These are phyloP conservation scores for Drosophila ananassae DNA, from an alignment of 1,140 invertebrate species.

Conservation along the genomic window DNA sequence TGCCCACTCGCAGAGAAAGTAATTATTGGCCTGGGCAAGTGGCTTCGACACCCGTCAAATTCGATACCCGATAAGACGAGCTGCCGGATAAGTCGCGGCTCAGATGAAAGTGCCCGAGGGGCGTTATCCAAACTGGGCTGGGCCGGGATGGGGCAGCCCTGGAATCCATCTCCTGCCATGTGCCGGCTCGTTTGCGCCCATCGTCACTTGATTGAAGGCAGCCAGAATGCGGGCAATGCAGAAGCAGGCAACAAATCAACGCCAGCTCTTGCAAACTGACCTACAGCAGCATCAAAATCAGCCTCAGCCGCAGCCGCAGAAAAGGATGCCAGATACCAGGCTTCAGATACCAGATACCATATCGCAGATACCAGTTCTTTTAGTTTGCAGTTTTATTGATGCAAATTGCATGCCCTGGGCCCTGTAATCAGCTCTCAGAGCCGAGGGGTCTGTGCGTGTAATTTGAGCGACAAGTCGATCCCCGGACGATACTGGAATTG, in stretches of 20 bases:
- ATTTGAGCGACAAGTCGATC: slow-evolving; percentile 77
- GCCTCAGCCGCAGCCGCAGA: neutral
- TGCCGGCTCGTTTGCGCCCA: slow-evolving; percentile 62
- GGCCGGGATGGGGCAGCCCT: slow-evolving; percentile 6
- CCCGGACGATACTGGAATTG: slow-evolving; percentile 59
- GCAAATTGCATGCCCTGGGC: slow-evolving; percentile 75
- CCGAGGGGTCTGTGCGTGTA: slow-evolving; percentile 69
- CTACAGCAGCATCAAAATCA: slow-evolving; percentile 60
- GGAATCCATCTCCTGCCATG: slow-evolving; percentile 42
- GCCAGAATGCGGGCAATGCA: slow-evolving; percentile 74
- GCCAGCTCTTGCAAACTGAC: slow-evolving; percentile 67
- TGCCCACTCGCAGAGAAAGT: slow-evolving; percentile 65
- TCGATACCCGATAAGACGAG: slow-evolving; percentile 60
- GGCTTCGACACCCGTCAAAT: slow-evolving; percentile 57
- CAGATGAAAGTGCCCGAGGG: slow-evolving; percentile 64
- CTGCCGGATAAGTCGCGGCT: slow-evolving; percentile 49
- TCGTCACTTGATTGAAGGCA: slow-evolving; percentile 76
- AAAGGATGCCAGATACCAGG: slow-evolving; percentile 2
- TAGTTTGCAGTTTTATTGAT: slow-evolving; percentile 69
- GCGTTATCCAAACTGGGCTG: slow-evolving; percentile 47
- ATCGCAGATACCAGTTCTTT: slow-evolving; percentile 37
- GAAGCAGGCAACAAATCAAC: slow-evolving; percentile 80
- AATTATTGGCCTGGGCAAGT: slow-evolving; percentile 70
- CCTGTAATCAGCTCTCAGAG: slow-evolving; percentile 65
- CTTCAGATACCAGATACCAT: slow-evolving; percentile 30